Percentiles rank a stretch among this genome's conserved stretches.
phyloP scores from a whole-genome alignment of 2,797 vertebrate species.

The Amblyopsis hoosieri region DNA sequence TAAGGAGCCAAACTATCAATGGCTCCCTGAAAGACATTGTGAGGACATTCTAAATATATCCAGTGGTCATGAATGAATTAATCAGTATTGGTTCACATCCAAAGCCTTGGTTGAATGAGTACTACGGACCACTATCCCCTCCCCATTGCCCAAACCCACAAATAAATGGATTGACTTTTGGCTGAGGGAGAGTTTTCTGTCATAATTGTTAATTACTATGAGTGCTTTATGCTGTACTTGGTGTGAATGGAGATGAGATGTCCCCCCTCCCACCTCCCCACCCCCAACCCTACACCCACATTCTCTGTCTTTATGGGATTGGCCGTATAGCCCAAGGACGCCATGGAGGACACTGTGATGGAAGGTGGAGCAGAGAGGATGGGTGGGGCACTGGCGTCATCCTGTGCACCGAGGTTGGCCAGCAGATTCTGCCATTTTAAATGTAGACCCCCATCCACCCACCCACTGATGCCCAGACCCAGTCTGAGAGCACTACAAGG shows the following conservation, averaged over 20 bases:
- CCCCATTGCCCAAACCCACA: constrained; percentile 21
- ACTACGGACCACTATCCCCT: constrained; percentile 19
- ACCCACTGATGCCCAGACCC: constrained; percentile 42
- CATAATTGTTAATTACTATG: constrained; percentile 80
- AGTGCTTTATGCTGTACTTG: constrained; percentile 76
- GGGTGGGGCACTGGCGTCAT: constrained; percentile 67
- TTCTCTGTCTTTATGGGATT: constrained; percentile 71
- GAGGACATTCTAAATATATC: constrained; percentile 49
- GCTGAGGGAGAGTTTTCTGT: constrained; percentile 59
- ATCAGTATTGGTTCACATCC: constrained; percentile 47
- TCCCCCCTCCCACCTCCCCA: constrained; percentile 15
- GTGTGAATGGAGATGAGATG: constrained; percentile 64
- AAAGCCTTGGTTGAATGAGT: constrained; percentile 35
- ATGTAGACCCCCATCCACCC: constrained; percentile 44
- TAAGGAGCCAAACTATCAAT: constrained; percentile 8
- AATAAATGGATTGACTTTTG: constrained; percentile 75
- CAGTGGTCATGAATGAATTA: constrained; percentile 29
- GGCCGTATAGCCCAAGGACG: constrained; percentile 75
- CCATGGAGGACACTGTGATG: constrained; percentile 54
- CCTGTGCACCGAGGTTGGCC: constrained; percentile 25
- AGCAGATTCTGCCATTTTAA: constrained; percentile 40
- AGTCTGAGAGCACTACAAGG: constrained; percentile 47
- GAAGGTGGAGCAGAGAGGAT: constrained; percentile 36
- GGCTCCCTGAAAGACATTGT: constrained; percentile 19
- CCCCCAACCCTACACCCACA: constrained; percentile 17